phyloP scores from a whole-genome alignment of 2,113 vertebrate genomes.

The Beaufortia kweichowensis region DNA sequence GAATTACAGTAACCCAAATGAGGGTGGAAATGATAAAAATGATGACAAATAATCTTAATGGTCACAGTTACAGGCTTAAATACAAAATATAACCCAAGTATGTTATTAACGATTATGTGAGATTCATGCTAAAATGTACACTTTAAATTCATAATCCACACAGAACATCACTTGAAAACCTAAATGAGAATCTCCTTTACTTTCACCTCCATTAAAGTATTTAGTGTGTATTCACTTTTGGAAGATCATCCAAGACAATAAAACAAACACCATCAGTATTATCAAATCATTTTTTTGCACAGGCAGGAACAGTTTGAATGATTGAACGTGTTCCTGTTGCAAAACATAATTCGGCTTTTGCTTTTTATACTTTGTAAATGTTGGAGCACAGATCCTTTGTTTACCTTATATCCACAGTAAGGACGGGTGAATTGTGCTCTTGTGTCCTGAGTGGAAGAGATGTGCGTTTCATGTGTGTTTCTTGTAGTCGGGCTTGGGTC shows the following conservation, averaged over 20 bases:
- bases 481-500: too few species aligned
- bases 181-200: not conserved
- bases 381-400: not conserved
- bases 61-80: not conserved
- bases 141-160: conserved; percentile 3
- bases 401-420: too few species aligned
- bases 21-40: too few species aligned
- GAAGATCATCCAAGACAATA: not conserved
- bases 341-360: not conserved
- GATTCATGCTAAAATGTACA: not conserved
- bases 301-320: not conserved
- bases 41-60: too few species aligned
- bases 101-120: not conserved
- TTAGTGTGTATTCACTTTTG: not conserved
- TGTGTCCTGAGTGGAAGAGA: not conserved
- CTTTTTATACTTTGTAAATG: not conserved
- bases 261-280: not conserved
- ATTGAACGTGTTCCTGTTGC: conserved; percentile 4
- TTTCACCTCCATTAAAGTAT: conserved; percentile 20
- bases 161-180: not conserved
- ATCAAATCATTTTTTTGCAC: not conserved
- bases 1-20: too few species aligned
- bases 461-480: not conserved
- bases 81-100: not conserved
- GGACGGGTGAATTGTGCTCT: conserved; percentile 1